phyloP scores from a whole-genome alignment of 2,888 invertebrate species.

The Pogonocherus hispidulus region DNA sequence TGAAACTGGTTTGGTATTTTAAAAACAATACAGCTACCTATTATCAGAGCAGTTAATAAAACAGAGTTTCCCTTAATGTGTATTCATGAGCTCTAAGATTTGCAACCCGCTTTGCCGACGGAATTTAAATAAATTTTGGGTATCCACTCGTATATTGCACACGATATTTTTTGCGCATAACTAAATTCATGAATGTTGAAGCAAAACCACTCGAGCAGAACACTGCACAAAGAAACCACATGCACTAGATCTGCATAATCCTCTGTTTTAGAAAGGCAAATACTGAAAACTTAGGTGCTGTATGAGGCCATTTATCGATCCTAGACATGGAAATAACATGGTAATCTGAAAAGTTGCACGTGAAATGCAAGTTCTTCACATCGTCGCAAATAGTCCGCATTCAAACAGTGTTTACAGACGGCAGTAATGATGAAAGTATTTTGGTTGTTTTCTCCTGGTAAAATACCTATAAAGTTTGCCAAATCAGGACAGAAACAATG shows the following conservation, averaged over 20 bases:
- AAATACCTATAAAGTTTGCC: no score
- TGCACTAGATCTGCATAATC: conserved; percentile 17
- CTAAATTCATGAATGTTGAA: background rate
- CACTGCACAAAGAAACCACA: background rate
- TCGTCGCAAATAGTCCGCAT: no score
- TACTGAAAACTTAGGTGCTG: background rate
- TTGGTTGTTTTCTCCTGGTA: background rate
- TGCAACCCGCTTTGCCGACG: background rate
- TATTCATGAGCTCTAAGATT: no score
- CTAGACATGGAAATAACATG: conserved; percentile 28
- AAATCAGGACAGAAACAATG: no score
- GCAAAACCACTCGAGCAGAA: background rate
- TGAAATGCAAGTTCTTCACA: no score
- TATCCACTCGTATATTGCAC: background rate
- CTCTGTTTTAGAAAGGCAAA: conserved; percentile 9
- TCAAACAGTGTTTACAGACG: conserved; percentile 11
- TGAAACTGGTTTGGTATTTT: no score
- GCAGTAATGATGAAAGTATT: background rate
- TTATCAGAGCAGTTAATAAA: no score
- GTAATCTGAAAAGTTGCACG: no score
- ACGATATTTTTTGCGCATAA: background rate
- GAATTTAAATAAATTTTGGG: background rate
- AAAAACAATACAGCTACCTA: no score
- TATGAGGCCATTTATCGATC: conserved; percentile 15
- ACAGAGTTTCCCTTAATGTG: no score